Evolutionary conservation across 2,797 vertebrate genomes (phyloP), one percentile per base, ranked within the genome.

Genomic region (Iguana delicatissima): DNA sequence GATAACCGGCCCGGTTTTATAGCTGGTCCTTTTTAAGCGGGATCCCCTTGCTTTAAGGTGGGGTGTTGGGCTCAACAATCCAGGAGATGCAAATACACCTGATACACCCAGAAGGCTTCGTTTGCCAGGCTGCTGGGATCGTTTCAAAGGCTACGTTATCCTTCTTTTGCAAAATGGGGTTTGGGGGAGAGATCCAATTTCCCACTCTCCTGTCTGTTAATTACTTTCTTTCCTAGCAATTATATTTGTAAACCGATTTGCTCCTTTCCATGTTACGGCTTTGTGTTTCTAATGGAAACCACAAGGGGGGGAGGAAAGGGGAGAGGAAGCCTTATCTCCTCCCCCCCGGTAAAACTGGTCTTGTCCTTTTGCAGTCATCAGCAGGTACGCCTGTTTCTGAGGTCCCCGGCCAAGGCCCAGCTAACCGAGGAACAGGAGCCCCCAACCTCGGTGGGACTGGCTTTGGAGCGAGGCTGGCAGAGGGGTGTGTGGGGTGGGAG

Each of bases 1-100:
- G 22, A 97, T 95, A 96, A 88, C 91, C 94, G 94, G 91, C 92
- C 32, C 62, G 3, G 89, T 97, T 96, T 97, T 98, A 97, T 96
- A 94, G 95, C 96, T 88, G 92, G 96, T 95, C 96, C 97, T 96
- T 97, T 94, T 97, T 96, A 97, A 97, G 20, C 97, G 96, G 98
- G 97, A 97, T 97, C 16, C 96, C 95, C 95, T 95, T 94, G 94
- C 97, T 97, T 96, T 96, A 96, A 97, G 96, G 96, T 96, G 96
- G 96, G 95, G 64, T 7, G 67, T 26, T 7, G 67, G 67, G 67
- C 1, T 69, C 26, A 2, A 10, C 64, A 6, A 26, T 29, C 64
- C 29, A 32, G 29, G 67, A 69, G 10, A 32, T 8, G 22, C 67
- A 69, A 69, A 69, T 32, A 69, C 10, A 32, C 67, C 67, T 69